A percentile compares a stretch with the other conserved stretches of the same genome.
These are phyloP conservation scores for Thomomys bottae DNA, from an alignment of 2,113 vertebrate species.

Conservation along the genomic window DNA sequence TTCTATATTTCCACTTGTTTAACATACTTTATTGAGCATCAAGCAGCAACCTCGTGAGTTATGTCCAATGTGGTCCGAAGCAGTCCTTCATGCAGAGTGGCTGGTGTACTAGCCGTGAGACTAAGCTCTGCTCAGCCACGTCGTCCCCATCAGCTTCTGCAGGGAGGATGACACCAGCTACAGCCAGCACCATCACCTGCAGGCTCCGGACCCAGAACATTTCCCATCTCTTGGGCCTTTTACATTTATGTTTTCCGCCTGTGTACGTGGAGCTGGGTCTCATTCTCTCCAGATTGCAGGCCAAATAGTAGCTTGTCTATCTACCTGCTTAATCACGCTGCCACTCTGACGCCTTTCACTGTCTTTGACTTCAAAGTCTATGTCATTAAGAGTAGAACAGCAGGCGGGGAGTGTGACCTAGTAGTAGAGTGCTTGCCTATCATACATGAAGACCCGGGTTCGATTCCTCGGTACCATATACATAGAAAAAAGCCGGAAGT, in stretches of 20 bases:
- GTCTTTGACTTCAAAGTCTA: not conserved
- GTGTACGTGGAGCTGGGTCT: not conserved
- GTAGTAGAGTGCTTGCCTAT: too few relatives aligned
- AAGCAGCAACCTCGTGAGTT: not conserved
- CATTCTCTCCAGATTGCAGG: not conserved
- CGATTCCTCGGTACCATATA: too few relatives aligned
- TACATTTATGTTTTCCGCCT: not conserved
- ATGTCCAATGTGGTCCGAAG: not conserved
- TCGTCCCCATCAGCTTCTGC: accelerated
- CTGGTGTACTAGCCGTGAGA: not conserved
- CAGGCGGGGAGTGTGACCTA: too few relatives aligned
- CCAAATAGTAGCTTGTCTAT: not conserved
- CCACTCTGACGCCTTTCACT: accelerated
- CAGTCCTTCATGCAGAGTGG: not conserved
- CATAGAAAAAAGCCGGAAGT: too few relatives aligned
- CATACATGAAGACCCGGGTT: too few relatives aligned
- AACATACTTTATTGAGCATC: not conserved
- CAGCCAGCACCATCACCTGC: too few relatives aligned
- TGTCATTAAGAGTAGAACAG: too few relatives aligned
- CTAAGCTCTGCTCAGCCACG: not conserved
- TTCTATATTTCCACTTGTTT: not conserved
- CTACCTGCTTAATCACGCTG: too few relatives aligned
- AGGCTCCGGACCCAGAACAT: too few relatives aligned
- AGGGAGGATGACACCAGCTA: too few relatives aligned
- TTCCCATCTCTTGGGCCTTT: not conserved